Evolutionary conservation across 2,888 invertebrate species (phyloP).

Genomic region (Epiperipatus broadwayi): DNA sequence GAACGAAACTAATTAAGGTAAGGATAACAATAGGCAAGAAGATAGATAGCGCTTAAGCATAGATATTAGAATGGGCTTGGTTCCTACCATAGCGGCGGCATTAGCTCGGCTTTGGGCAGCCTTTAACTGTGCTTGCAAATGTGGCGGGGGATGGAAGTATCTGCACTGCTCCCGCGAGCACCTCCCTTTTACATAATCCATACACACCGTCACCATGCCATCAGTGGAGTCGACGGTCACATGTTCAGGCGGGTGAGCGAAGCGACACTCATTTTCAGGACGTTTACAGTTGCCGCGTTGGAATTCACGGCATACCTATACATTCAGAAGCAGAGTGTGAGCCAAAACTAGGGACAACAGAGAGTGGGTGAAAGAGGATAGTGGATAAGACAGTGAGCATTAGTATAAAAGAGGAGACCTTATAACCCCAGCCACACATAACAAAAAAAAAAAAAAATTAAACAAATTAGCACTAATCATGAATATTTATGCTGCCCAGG

Average conservation of each 20-base stretch:
- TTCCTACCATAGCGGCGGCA: constrained; percentile 24
- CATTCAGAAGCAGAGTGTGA: constrained; percentile 11
- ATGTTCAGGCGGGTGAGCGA: constrained; percentile 91
- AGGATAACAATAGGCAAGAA: too few species aligned
- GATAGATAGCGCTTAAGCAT: too few species aligned
- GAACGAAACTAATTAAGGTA: too few species aligned
- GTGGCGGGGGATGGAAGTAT: constrained; percentile 99
- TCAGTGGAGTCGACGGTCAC: constrained; percentile 78
- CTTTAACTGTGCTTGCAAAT: constrained; percentile 98
- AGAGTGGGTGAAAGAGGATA: too few species aligned
- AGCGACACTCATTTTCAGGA: constrained; percentile 91
- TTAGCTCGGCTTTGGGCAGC: constrained; percentile 44
- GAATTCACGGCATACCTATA: constrained; percentile 70
- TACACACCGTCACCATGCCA: constrained; percentile 98
- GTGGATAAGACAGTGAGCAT: too few species aligned
- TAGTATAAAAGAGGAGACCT: too few species aligned
- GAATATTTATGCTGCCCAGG: too few species aligned
- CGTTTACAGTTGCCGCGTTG: constrained; percentile 96
- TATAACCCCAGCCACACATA: too few species aligned
- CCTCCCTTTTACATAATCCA: constrained; percentile 97
- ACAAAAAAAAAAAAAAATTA: too few species aligned
- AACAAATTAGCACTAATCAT: too few species aligned
- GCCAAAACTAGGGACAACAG: not conserved
- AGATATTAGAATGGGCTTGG: too few species aligned
- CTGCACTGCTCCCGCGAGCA: constrained; percentile 98